Evolutionary conservation across 35 echinoderm and acorn worm species (phyloP).

Genomic region (Apostichopus parvimensis): DNA sequence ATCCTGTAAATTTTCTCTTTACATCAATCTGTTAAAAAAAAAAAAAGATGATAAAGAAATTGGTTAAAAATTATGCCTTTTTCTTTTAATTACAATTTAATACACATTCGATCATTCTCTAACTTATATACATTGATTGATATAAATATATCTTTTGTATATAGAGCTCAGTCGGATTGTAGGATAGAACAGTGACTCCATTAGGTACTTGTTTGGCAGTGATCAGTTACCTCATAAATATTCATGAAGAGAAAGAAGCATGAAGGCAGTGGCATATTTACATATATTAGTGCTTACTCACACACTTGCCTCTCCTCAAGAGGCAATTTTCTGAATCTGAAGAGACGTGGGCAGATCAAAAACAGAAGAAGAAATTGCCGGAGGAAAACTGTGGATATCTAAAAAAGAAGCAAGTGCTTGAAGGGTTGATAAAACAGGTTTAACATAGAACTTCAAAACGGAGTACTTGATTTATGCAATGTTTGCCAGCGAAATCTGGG

Average conservation of each 20-base stretch:
- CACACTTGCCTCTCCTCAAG: slow-evolving; percentile 28
- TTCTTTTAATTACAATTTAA: no score
- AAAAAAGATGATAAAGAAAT: no score
- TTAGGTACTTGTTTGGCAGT: neutral
- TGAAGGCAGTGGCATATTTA: slow-evolving; percentile 42
- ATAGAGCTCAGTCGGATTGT: neutral
- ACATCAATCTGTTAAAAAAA: no score
- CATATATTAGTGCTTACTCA: slow-evolving; percentile 53
- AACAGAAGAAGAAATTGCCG: neutral
- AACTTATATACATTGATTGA: neutral
- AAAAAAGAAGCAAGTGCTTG: neutral
- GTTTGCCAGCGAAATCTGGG: neutral
- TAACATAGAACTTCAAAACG: neutral
- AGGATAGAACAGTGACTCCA: slow-evolving; percentile 10
- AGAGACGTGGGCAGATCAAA: slow-evolving; percentile 3
- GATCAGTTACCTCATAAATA: slow-evolving; percentile 33
- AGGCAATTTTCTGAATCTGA: slow-evolving; percentile 35
- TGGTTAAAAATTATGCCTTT: no score
- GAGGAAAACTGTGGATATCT: neutral
- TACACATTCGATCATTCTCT: neutral
- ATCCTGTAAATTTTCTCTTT: slow-evolving; percentile 25
- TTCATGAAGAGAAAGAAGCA: slow-evolving; percentile 13
- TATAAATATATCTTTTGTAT: neutral
- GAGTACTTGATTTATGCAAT: neutral
- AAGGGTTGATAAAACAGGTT: neutral